phyloP scores from a whole-genome alignment of 1,140 invertebrate species.

The Heterodera schachtii region DNA sequence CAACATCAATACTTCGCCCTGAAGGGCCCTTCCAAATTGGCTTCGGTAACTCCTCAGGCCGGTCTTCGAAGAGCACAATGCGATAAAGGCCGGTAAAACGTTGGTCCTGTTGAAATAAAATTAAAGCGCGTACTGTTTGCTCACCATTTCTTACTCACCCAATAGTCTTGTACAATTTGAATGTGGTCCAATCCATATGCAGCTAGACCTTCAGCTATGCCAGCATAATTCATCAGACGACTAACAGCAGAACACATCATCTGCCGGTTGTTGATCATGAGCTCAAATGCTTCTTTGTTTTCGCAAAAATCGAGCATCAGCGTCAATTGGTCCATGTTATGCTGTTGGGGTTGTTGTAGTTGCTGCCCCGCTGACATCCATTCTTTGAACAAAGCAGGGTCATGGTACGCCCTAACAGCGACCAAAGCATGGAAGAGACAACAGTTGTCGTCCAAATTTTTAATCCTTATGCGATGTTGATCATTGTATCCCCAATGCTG shows the following conservation, averaged over 20 bases:
- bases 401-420: neutral
- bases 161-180: neutral
- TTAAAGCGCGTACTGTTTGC: neutral
- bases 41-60: neutral
- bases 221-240: neutral
- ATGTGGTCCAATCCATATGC: neutral
- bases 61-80: constrained; percentile 1
- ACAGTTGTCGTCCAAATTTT: neutral
- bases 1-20: neutral
- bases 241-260: neutral
- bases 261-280: neutral
- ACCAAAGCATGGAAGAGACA: neutral
- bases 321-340: neutral
- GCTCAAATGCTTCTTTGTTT: neutral
- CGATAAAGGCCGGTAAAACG: neutral
- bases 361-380: neutral
- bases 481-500: neutral
- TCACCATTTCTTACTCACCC: neutral
- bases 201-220: neutral
- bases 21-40: neutral
- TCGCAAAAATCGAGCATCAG: neutral
- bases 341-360: neutral
- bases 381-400: neutral
- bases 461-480: neutral
- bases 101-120: neutral